Base-by-base conservation (phyloP, 2,113 vertebrate species). In the Marmota flaviventris region DNA sequence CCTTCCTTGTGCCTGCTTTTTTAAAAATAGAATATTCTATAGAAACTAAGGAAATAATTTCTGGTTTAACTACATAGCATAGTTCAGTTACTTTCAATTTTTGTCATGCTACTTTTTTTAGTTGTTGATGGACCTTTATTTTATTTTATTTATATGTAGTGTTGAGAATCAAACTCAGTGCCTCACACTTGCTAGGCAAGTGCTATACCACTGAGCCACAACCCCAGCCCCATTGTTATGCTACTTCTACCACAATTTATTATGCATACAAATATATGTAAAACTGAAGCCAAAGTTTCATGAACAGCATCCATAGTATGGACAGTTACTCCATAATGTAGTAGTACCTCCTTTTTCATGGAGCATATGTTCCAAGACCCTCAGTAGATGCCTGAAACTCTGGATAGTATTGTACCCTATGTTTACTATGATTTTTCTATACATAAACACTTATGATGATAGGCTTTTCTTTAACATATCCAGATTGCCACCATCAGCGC, bases 41-140 rank as follows among this genome's bases (percentile, higher is more conserved):
- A 45, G 81, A n/a, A 85, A 85, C 20, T 32, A 9, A 48, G 45
- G 45, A 92, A 42, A 13, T 81, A 61, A 63, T 93, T 91, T 86
- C 39, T 92, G 18, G 20, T 91, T 95, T 6, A 58, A 4, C 70
- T 94, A 78, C 32, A 7, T 85, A 63, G 27, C 58, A 25, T 61
- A 61, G 58, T 79, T 93, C 42, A 89, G 5, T 79, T 81, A 77
- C 25, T 87, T 85, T 94, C 4, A 67, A 73, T 77, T 95, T 95
- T 79, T 56, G 51, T 51, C 51, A 51, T 51, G 51, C 51, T 95
- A 12, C 37, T 65, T 89, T 48, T 10, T 48, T 48, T 48, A 48
- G 45, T 48, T 48, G 45, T 48, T 48, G 45, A 48, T 48, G 45
- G 45, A 48, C 45, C 10, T 48, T 48, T 48, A 48, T 48, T 48